Evolutionary conservation across 2,113 vertebrate species (phyloP).

Genomic region (Myotis lucifugus): DNA sequence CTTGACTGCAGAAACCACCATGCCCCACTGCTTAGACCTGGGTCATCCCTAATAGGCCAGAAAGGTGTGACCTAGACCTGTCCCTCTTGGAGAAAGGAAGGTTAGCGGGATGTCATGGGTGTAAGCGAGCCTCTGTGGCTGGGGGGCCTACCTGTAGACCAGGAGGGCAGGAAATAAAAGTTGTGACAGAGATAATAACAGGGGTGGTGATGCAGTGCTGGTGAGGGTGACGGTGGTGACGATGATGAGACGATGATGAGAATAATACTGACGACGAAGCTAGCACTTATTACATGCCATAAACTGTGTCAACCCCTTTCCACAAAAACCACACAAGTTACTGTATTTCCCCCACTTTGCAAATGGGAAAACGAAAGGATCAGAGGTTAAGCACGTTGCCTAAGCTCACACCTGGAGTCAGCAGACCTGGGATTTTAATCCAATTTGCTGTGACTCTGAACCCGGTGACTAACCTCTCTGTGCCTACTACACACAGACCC

Average conservation of each 20-base stretch:
- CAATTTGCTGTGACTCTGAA: background rate
- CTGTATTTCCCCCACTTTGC: background rate
- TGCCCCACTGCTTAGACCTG: background rate
- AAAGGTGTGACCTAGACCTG: background rate
- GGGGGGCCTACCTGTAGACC: background rate
- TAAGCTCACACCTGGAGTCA: background rate
- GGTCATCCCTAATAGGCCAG: background rate
- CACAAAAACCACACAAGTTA: too few relatives aligned
- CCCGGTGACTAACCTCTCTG: background rate
- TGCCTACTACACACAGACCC: background rate
- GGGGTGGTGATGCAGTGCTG: background rate
- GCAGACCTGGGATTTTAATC: background rate
- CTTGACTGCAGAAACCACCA: background rate
- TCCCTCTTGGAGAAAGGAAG: background rate
- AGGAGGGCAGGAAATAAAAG: background rate
- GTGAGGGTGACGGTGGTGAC: accelerated
- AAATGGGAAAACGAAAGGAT: background rate
- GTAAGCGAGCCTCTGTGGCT: accelerated
- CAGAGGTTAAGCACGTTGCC: background rate
- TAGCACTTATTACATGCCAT: accelerated
- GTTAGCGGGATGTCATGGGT: accelerated
- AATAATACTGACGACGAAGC: accelerated
- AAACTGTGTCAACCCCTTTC: background rate
- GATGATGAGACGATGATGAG: accelerated
- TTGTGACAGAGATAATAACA: background rate